Base-by-base conservation (phyloP, 2,888 invertebrate genomes). In the Mantis religiosa region DNA sequence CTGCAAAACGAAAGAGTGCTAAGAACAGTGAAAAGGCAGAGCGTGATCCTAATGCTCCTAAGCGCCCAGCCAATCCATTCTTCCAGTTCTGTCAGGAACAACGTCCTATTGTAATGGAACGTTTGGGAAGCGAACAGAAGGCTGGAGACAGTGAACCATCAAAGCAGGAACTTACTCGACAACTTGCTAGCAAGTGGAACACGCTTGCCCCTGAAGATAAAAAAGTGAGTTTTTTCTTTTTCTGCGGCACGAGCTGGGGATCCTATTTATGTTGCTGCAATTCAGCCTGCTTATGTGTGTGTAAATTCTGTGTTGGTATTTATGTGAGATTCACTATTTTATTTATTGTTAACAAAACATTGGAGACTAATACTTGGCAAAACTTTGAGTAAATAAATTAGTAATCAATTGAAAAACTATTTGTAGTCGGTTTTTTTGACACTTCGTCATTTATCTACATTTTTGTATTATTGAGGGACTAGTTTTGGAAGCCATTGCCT, bases 41-140 rank as follows among this genome's bases (percentile, higher is more conserved):
- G 91, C 93, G 93, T 91, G 97, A 97, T 93, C 96, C 96, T 0
- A 96, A 96, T 93, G 96, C 96, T 86, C 97, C 97, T 0, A 97
- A 97, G 92, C 94, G 96, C 91, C 97, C 97, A 1, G 96, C 96
- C 88, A 97, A 97, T 94, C 97, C 97, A 86, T 97, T 97, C 93
- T 96, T 97, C 92, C 96, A 97, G 93, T 97, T 96, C 93, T 97
- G 97, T 91, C 96, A 97, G 93, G 96, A 97, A 91, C 96, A 97
- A 92, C 93, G 97, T 89, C 96, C 96, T n/a, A 92, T 96, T 28
- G 94, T 96, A 41, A 90, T 92, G 83, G 92, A 92, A 89, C 95
- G 95, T 90, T 91, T 93, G 87, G 93, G 93, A 91, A 94, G 95
- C 82, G 90, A 90, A 81, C 90, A 89, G 41, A 90, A 90, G 84